phyloP scores from a whole-genome alignment of 2,113 vertebrate genomes.

The Rhinogobius similis region DNA sequence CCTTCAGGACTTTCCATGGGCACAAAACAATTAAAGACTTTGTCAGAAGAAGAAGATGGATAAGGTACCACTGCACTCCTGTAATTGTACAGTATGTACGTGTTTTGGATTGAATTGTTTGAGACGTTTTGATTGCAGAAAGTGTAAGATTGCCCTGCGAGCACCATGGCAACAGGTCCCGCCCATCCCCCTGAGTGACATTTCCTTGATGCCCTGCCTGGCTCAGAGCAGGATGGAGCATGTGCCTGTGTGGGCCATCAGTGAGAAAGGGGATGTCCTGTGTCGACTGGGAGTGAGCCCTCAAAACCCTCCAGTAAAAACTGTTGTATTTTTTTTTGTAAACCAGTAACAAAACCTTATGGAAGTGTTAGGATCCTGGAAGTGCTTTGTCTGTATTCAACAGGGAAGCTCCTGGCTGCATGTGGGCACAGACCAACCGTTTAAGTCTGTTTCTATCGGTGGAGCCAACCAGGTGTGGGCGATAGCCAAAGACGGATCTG shows the following conservation, averaged over 20 bases:
- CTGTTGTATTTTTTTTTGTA: not conserved
- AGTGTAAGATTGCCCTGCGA: conserved; percentile 87
- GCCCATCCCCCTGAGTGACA: conserved; percentile 85
- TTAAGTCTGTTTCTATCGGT: conserved; percentile 89
- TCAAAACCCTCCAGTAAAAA: conserved; percentile 86
- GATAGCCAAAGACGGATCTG: conserved; percentile 89
- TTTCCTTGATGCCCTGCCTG: conserved; percentile 88
- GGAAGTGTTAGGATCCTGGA: not conserved
- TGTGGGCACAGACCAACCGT: conserved; percentile 95
- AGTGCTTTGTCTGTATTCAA: not conserved
- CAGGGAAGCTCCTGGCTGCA: conserved; percentile 96
- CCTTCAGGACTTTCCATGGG: conserved; percentile 88
- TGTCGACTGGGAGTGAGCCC: conserved; percentile 88
- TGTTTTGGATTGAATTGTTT: not conserved
- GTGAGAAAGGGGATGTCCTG: conserved; percentile 94
- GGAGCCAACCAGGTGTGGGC: conserved; percentile 94
- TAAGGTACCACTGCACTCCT: conserved; percentile 75
- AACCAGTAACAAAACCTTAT: not conserved
- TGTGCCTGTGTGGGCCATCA: conserved; percentile 91
- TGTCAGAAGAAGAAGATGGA: conserved; percentile 91
- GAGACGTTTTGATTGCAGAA: conserved; percentile 73
- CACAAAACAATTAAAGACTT: conserved; percentile 98
- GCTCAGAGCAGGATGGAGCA: conserved; percentile 74
- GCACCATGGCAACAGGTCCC: conserved; percentile 92
- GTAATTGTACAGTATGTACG: not conserved